Conservation (phyloP, 37 sponge, comb jelly and placozoan genomes). For the Beroe forskalii region DNA sequence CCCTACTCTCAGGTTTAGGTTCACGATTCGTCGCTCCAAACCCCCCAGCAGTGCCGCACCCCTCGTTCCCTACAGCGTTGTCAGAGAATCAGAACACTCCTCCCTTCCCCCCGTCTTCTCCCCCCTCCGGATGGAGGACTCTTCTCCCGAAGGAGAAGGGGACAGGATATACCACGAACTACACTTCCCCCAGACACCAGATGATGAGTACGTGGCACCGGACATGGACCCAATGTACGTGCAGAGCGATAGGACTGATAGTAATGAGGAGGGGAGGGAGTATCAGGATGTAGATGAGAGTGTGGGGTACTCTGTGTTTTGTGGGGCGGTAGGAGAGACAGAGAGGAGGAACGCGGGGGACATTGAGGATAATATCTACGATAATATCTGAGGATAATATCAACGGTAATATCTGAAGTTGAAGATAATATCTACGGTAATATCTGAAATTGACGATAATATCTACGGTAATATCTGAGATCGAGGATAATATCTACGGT, state of each 20-base stretch:
- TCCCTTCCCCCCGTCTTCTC: background rate
- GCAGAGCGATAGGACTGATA: background rate
- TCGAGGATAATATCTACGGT: too few relatives aligned
- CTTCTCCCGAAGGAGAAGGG: too few relatives aligned
- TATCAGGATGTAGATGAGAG: background rate
- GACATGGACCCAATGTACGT: background rate
- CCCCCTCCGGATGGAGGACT: background rate
- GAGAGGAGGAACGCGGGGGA: background rate
- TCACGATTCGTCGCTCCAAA: background rate
- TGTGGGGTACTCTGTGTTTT: slow-evolving; percentile 48
- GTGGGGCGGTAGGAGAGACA: background rate
- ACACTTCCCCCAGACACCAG: background rate
- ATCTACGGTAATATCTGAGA: background rate
- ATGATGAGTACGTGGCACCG: background rate
- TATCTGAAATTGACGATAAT: too few relatives aligned
- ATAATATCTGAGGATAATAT: background rate
- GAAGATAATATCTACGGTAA: too few relatives aligned
- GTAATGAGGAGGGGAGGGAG: background rate
- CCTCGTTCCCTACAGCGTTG: background rate
- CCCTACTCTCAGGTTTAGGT: background rate
- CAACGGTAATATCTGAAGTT: too few relatives aligned
- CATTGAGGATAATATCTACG: background rate
- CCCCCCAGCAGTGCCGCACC: background rate
- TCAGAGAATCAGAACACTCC: background rate
- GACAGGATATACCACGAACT: background rate